A percentile compares a stretch with the other conserved stretches of the same genome.
Conservation (phyloP, 2,797 vertebrate genomes). For the Lycodopsis pacificus region DNA sequence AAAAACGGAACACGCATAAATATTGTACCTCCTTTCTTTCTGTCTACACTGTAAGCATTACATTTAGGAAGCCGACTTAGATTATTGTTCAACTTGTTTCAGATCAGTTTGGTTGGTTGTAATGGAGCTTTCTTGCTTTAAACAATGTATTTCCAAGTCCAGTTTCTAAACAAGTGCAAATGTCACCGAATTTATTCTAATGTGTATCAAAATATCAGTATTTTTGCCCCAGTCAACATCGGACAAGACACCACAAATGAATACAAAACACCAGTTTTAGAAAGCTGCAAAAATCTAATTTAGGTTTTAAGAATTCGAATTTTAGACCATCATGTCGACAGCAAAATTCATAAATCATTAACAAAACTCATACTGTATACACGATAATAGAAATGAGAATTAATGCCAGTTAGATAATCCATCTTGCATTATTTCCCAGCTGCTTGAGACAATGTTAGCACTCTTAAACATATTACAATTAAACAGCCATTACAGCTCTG, state of each 20-base stretch:
- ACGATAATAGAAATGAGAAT: not conserved
- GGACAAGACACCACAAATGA: not conserved
- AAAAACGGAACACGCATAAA: slow-evolving; percentile 62
- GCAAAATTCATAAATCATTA: slow-evolving; percentile 14
- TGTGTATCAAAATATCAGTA: not conserved
- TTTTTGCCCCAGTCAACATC: not conserved
- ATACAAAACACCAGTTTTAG: not conserved
- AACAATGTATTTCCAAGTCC: not conserved
- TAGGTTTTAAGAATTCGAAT: slow-evolving; percentile 5
- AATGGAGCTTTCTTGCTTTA: slow-evolving; percentile 5
- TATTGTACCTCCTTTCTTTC: slow-evolving; percentile 42
- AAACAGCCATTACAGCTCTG: not conserved
- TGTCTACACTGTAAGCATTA: slow-evolving; percentile 25
- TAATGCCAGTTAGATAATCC: not conserved
- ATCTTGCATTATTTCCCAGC: not conserved
- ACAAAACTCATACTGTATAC: not conserved
- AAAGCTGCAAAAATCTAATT: not conserved
- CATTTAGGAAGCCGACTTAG: slow-evolving; percentile 25
- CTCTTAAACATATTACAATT: slow-evolving; percentile 6
- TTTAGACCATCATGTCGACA: not conserved
- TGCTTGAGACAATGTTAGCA: not conserved
- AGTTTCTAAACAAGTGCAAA: slow-evolving; percentile 3
- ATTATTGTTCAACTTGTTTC: slow-evolving; percentile 34
- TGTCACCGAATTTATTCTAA: not conserved
- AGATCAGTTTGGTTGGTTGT: slow-evolving; percentile 25